Base-by-base conservation (phyloP, 2,888 invertebrate species). In the Eumacrocentrus americanus region DNA sequence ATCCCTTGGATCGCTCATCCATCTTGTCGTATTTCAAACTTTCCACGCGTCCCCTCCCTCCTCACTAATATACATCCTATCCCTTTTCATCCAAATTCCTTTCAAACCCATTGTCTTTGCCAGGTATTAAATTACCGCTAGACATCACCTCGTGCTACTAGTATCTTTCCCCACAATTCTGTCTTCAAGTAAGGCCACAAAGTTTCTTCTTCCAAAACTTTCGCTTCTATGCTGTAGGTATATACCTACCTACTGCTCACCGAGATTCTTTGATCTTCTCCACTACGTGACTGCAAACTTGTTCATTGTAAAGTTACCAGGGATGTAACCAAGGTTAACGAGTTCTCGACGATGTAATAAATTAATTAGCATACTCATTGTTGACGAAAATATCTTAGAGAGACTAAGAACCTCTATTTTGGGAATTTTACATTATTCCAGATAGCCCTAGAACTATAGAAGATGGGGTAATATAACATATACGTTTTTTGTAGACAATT, bases 21-120 rank as follows among this genome's bases (percentile, higher is more conserved):
- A 54, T 59, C 59, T 59, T 54, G 54, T 53, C 54, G 54, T 54
- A 38, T 54, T 59, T 48, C 47, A 59, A 59, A 53, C 53, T 59
- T 58, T 54, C 42, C 42, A 42, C 20, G 23, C 42, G 20, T 29
- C n/a, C n/a, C 51, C 29, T 14, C 38, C n/a, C 40, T 29, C 42
- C 50, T 29, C 35, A 20, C 11, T 9, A n/a, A 2, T 11, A n/a
- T 2, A 11, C 22, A 11, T 7, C 7, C 44, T 44, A 7, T 38
- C 29, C 50, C 29, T 52, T 52, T 52, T 54, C 54, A 54, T 44
- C 44, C 29, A 42, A 34, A 54, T 44, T 46, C 54, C 42, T 54
- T 44, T 44, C 20, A 38, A 18, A 35, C 29, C 54, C 29, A 54
- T 54, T 54, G 34, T 54, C 34, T 44, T 22, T 29, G 34, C 42